phyloP scores from a whole-genome alignment of 2,113 vertebrate genomes.

The Sturnira hondurensis region DNA sequence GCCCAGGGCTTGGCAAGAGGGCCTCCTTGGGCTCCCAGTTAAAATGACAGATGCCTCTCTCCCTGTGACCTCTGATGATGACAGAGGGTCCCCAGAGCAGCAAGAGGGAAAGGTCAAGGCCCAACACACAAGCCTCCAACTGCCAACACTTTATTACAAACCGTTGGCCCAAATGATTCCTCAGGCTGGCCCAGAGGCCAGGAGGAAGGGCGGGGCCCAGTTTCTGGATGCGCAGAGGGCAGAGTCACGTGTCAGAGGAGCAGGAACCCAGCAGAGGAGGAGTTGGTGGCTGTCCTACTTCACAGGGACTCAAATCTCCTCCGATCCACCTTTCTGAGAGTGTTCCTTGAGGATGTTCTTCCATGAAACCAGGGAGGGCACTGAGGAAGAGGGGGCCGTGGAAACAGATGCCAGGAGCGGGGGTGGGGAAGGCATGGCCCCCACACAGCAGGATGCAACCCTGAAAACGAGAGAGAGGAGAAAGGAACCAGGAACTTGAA shows the following conservation, averaged over 20 bases:
- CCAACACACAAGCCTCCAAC: neutral
- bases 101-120: neutral
- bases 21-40: fast-evolving
- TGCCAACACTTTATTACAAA: neutral
- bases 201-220: neutral
- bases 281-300: neutral
- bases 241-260: neutral
- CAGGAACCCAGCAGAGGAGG: neutral
- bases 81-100: neutral
- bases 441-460: fast-evolving
- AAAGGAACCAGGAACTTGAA: fast-evolving
- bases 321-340: neutral
- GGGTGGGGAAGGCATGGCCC: neutral
- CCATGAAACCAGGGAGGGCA: neutral
- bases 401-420: neutral
- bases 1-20: neutral
- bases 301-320: neutral
- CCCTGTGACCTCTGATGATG: neutral
- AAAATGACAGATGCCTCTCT: neutral
- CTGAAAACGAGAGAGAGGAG: too few relatives aligned
- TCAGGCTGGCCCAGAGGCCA: neutral
- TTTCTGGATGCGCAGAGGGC: neutral
- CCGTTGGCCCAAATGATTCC: too few relatives aligned
- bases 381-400: neutral
- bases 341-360: neutral